These are phyloP conservation scores for Drosophila repletoides DNA, from an alignment of 1,140 invertebrate genomes.

Conservation along the genomic window DNA sequence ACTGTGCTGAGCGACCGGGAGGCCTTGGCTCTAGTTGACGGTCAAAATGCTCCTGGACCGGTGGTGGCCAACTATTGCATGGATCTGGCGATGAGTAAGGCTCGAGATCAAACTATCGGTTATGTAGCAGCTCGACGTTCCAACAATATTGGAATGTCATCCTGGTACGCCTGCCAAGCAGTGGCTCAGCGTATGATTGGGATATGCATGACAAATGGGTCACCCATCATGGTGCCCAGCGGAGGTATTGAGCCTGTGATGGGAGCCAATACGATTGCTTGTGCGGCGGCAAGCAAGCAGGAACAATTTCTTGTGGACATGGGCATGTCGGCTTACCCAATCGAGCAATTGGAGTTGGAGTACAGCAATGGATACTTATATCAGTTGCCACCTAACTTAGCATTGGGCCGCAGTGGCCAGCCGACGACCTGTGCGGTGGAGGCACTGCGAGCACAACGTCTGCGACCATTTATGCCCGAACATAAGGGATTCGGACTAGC, in stretches of 20 bases:
- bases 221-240: slow-evolving; percentile 92
- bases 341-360: too few relatives aligned
- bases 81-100: slow-evolving; percentile 92
- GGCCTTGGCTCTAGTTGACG: slow-evolving; percentile 91
- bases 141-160: slow-evolving; percentile 85
- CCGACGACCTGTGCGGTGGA: slow-evolving; percentile 76
- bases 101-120: slow-evolving; percentile 90
- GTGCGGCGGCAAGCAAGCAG: slow-evolving; percentile 90
- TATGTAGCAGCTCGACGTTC: slow-evolving; percentile 89
- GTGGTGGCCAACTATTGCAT: slow-evolving; percentile 95
- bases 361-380: too few relatives aligned
- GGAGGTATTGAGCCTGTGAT: slow-evolving; percentile 88
- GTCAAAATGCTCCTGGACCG: slow-evolving; percentile 91
- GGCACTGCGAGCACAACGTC: slow-evolving; percentile 30
- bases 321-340: too few relatives aligned
- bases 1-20: slow-evolving; percentile 86
- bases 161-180: too few relatives aligned
- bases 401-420: slow-evolving; percentile 87
- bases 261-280: slow-evolving; percentile 92
- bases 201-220: slow-evolving; percentile 95
- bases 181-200: slow-evolving; percentile 91
- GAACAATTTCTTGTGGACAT: too few relatives aligned
- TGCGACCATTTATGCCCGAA: slow-evolving; percentile 83
- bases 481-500: slow-evolving; percentile 95
- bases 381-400: slow-evolving; percentile 87